Percentiles rank a stretch among this genome's conserved stretches.
These are phyloP conservation scores for Pardosa pseudoannulata DNA, from an alignment of 2,888 invertebrate genomes.

Conservation along the genomic window DNA sequence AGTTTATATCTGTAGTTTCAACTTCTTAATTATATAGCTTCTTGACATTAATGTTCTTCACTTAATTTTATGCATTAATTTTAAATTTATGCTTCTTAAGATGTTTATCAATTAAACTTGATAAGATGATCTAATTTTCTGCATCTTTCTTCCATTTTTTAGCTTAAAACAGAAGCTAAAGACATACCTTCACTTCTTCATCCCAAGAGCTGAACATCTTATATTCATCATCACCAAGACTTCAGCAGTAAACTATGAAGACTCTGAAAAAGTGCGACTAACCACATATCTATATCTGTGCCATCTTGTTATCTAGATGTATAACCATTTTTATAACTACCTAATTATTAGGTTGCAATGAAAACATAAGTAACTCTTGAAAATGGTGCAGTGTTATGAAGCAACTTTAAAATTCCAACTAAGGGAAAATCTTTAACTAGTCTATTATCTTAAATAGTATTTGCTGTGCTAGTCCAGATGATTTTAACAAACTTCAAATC, in stretches of 20 bases:
- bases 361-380: too few species aligned
- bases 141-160: constrained; percentile 30
- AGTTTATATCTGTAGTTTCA: background rate
- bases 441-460: too few species aligned
- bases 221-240: constrained; percentile 16
- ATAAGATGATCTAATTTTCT: constrained; percentile 1
- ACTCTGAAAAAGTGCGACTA: constrained; percentile 33
- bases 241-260: constrained; percentile 19
- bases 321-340: too few species aligned
- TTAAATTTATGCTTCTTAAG: background rate
- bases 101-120: background rate
- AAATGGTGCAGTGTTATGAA: too few species aligned
- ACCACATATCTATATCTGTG: background rate
- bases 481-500: too few species aligned
- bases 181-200: constrained; percentile 56
- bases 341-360: background rate
- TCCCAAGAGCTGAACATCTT: constrained; percentile 10
- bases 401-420: too few species aligned
- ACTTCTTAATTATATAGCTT: constrained; percentile 2
- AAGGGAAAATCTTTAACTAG: too few species aligned
- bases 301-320: background rate
- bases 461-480: too few species aligned
- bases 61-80: background rate
- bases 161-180: constrained; percentile 70
- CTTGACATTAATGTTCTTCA: constrained; percentile 4